Conservation (phyloP, 2,113 vertebrate species). For the Spermophilus dauricus region DNA sequence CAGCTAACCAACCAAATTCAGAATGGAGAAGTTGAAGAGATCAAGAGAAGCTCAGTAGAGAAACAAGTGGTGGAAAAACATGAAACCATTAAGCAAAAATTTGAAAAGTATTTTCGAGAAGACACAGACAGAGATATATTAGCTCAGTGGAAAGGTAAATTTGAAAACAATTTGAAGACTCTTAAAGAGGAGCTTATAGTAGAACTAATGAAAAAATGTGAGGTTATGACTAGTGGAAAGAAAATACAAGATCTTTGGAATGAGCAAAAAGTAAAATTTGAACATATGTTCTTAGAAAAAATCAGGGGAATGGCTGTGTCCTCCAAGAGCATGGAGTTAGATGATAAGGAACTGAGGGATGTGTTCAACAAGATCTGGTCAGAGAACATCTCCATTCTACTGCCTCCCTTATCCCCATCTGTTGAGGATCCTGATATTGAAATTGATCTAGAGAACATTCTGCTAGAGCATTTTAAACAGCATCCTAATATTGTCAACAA, state of each 20-base stretch:
- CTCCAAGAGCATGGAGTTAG: conserved; percentile 44
- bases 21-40: conserved; percentile 55
- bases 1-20: conserved; percentile 78
- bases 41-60: not conserved
- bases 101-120: conserved; percentile 83
- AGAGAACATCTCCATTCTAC: conserved; percentile 58
- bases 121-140: conserved; percentile 80
- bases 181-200: conserved; percentile 72
- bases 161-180: conserved; percentile 63
- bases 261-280: conserved; percentile 56
- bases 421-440: conserved; percentile 26
- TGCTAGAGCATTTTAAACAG: conserved; percentile 73
- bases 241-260: conserved; percentile 69
- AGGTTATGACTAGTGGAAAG: conserved; percentile 65
- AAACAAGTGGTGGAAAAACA: not conserved
- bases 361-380: conserved; percentile 80
- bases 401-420: not conserved
- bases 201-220: conserved; percentile 70
- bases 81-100: conserved; percentile 53
- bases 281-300: conserved; percentile 72
- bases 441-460: conserved; percentile 74
- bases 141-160: conserved; percentile 81
- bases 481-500: not conserved
- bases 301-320: conserved; percentile 75
- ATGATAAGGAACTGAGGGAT: conserved; percentile 66